Base-by-base conservation (phyloP, 2,113 vertebrate species). In the Cyprinodon brontotheroides region DNA sequence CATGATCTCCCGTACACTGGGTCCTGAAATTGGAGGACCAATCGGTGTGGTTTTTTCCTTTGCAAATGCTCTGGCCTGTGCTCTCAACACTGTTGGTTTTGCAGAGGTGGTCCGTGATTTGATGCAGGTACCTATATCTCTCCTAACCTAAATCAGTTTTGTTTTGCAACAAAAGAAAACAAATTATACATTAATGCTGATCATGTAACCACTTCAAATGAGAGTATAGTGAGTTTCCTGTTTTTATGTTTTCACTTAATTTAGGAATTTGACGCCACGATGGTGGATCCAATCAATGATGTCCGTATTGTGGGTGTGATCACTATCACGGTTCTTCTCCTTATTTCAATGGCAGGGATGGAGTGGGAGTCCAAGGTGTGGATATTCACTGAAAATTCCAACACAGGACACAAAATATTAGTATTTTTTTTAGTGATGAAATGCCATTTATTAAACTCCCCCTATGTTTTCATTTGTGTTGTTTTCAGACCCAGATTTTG, bases 281-380 rank as follows among this genome's bases (percentile, higher is more conserved):
- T 95, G 71, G 83, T 79, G 0, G 91, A 93, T 65, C 61, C 22
- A 0, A 0, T 70, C 50, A 95, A 94, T 4, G 92, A 94, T 11
- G 87, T 94, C 13, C 81, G 90, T 9, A 93, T 95, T 1, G 66
- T 94, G 37, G 92, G 92, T 0, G 75, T 93, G 53, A 75, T 94
- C 78, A 95, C 92, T 0, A 63, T 94, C 64, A 94, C 89, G 0
- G 0, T 84, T 41, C 91, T 95, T 47, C 85, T 94, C 29, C 65
- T 92, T 45, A 88, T 95, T 29, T 91, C 90, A 29, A 38, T 94
- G 81, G 93, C 92, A 65, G 91, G 93, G 66, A 91, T 95, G 90
- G 91, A 93, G 77, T 94, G 94, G 94, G 91, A 93, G 68, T 91
- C 92, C 10, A 94, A 94, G 92, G 92, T 93, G 77, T 72, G 47